A percentile compares a stretch with the other conserved stretches of the same genome.
Evolutionary conservation across 2,888 invertebrate genomes (phyloP).

Genomic region (Octodonta nipae): DNA sequence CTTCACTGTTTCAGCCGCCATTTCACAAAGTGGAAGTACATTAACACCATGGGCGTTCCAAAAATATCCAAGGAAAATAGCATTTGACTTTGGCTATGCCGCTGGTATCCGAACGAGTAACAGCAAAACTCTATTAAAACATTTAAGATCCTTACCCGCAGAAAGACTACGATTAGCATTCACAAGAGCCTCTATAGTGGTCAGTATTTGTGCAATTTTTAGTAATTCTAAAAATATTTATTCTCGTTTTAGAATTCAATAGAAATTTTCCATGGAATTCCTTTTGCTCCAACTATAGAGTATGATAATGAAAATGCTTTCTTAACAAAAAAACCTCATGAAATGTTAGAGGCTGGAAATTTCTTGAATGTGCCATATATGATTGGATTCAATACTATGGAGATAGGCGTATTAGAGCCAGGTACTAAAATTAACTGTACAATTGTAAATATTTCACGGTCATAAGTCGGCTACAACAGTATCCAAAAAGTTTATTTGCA

Average conservation of each 20-base stretch:
- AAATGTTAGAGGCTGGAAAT: slow-evolving; percentile 14
- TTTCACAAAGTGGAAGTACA: slow-evolving; percentile 27
- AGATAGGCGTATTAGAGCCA: no score
- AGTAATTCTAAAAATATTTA: not conserved
- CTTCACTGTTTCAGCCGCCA: slow-evolving; percentile 16
- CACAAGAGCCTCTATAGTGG: no score
- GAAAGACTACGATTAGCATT: no score
- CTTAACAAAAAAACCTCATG: slow-evolving; percentile 19
- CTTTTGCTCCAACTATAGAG: slow-evolving; percentile 24
- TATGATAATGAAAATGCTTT: slow-evolving; percentile 23
- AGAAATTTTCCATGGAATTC: slow-evolving; percentile 11
- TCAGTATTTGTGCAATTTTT: not conserved
- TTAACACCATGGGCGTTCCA: slow-evolving; percentile 24
- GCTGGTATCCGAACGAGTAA: slow-evolving; percentile 13
- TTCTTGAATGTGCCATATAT: slow-evolving; percentile 15
- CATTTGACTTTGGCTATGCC: slow-evolving; percentile 17
- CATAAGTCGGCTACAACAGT: no score
- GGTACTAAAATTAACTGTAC: no score
- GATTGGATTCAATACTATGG: slow-evolving; percentile 17
- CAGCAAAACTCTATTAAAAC: slow-evolving; percentile 16
- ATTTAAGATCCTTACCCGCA: slow-evolving; percentile 14
- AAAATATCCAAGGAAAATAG: slow-evolving; percentile 17
- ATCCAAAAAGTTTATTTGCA: no score
- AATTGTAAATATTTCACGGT: no score
- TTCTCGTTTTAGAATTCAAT: slow-evolving; percentile 6